phyloP scores from a whole-genome alignment of 1,140 invertebrate genomes.

The Brachionus plicatilis region DNA sequence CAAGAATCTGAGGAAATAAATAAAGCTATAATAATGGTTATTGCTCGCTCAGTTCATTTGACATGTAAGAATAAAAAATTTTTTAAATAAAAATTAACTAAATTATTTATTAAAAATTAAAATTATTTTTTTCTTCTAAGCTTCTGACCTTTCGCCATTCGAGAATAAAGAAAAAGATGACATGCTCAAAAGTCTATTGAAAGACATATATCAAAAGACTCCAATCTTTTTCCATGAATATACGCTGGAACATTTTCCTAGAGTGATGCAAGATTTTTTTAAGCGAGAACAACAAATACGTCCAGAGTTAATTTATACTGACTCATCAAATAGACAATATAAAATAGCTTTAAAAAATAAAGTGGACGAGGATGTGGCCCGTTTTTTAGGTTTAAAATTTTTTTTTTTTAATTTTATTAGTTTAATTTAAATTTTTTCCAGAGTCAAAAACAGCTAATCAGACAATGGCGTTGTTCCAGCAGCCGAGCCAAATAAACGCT shows the following conservation, averaged over 20 bases:
- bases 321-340: constrained; percentile 36
- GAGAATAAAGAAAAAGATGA: constrained; percentile 38
- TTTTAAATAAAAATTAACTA: not conserved
- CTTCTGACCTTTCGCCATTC: constrained; percentile 21
- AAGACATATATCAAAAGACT: constrained; percentile 14
- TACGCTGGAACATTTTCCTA: constrained; percentile 5
- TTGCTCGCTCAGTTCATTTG: constrained; percentile 3
- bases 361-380: not conserved
- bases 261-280: constrained; percentile 33
- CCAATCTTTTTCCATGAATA: constrained; percentile 29
- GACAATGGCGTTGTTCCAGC: not conserved
- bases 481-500: constrained; percentile 3
- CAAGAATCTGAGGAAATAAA: constrained; percentile 36
- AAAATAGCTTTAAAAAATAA: constrained; percentile 28
- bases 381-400: constrained; percentile 25
- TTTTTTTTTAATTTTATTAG: not conserved
- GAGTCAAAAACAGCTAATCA: not conserved
- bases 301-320: not conserved
- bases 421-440: not conserved
- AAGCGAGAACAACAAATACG: not conserved
- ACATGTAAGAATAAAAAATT: not conserved
- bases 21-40: constrained; percentile 18
- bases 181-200: not conserved
- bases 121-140: not conserved
- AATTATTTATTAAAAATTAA: not conserved